These are phyloP conservation scores for Apamea anceps DNA, from an alignment of 2,888 invertebrate species.

Conservation along the genomic window DNA sequence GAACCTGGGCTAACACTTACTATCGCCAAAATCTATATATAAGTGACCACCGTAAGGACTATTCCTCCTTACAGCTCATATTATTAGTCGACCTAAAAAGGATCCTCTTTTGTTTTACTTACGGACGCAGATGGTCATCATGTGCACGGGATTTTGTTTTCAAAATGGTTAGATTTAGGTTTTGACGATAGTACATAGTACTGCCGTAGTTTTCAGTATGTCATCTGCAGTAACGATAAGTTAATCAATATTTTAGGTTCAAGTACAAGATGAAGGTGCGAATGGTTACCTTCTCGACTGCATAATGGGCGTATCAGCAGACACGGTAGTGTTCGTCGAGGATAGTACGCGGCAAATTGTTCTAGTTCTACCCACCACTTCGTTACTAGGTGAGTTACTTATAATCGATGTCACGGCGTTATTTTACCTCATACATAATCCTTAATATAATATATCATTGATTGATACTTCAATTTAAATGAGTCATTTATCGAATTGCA, in stretches of 20 bases:
- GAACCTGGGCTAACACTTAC: not conserved
- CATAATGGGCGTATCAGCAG: slow-evolving; percentile 96
- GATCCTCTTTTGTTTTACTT: too few species aligned
- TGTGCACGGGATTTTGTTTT: too few species aligned
- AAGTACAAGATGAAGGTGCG: slow-evolving; percentile 90
- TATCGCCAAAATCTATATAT: too few species aligned
- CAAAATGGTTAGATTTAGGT: too few species aligned
- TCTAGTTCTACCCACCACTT: slow-evolving; percentile 95
- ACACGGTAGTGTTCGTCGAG: slow-evolving; percentile 96
- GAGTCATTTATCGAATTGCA: not conserved
- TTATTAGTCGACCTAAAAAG: too few species aligned
- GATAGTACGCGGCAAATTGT: slow-evolving; percentile 95
- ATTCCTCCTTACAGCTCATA: too few species aligned
- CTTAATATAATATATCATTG: not conserved
- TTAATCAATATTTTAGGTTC: slow-evolving; percentile 88
- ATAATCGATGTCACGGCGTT: not conserved
- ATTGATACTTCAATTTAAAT: not conserved
- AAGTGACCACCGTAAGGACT: too few species aligned
- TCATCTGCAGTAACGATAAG: not conserved
- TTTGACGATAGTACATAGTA: not conserved
- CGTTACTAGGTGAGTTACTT: slow-evolving; percentile 91
- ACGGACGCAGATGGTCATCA: too few species aligned
- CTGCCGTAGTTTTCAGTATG: not conserved
- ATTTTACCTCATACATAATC: slow-evolving; percentile 3
- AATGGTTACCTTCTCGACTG: slow-evolving; percentile 92